Evolutionary conservation across 2,888 invertebrate genomes (phyloP).

Genomic region (Halictus ligatus): DNA sequence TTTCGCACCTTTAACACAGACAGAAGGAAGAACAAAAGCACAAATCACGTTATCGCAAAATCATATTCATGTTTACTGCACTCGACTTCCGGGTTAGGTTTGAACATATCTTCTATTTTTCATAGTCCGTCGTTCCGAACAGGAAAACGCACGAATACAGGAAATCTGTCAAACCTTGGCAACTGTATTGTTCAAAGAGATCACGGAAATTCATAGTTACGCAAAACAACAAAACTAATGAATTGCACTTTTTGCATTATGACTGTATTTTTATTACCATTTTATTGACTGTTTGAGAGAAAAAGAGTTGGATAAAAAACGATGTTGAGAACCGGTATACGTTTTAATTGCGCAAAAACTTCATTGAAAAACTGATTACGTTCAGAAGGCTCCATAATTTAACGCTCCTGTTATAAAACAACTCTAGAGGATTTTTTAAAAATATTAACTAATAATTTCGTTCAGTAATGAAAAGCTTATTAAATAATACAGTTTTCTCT

Average conservation of each 20-base stretch:
- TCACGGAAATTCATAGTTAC: background rate
- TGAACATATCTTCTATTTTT: background rate
- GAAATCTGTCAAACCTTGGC: too few species aligned
- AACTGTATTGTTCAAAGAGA: too few species aligned
- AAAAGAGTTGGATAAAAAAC: too few species aligned
- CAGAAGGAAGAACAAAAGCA: background rate
- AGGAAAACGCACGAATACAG: too few species aligned
- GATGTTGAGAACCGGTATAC: fast-evolving
- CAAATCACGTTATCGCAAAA: background rate
- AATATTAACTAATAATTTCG: too few species aligned
- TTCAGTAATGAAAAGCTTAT: too few species aligned
- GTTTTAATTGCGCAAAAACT: background rate
- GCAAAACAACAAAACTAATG: background rate
- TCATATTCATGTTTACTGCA: background rate
- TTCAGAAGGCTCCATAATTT: background rate
- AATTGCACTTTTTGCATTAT: too few species aligned
- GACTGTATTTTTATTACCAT: too few species aligned
- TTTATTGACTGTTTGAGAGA: too few species aligned
- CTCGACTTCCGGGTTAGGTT: background rate
- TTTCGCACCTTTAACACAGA: too few species aligned
- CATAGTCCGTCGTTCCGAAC: background rate
- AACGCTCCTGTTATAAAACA: background rate
- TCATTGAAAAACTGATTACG: background rate
- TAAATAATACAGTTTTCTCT: too few species aligned
- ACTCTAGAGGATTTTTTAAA: background rate